Evolutionary conservation across 2,797 vertebrate species (phyloP).

Genomic region (Centropyge bicolor): DNA sequence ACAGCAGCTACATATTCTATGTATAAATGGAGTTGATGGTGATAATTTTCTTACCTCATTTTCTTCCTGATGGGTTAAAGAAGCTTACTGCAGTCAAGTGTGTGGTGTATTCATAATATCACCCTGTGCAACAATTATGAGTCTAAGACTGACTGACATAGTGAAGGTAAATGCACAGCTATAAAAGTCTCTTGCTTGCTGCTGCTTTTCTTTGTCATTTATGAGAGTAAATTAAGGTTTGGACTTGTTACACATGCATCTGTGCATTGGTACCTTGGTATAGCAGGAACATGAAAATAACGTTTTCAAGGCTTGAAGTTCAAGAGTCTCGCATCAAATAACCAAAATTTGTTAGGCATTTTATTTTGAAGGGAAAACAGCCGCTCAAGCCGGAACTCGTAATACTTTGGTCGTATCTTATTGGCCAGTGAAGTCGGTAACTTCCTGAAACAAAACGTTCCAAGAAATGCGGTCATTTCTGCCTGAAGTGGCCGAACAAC

Average conservation of each 20-base stretch:
- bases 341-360: background rate
- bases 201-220: too few relatives aligned
- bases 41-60: background rate
- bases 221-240: too few relatives aligned
- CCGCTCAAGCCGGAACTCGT: slow-evolving; percentile 38
- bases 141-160: background rate
- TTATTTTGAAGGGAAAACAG: slow-evolving; percentile 40
- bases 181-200: too few relatives aligned
- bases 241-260: too few relatives aligned
- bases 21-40: background rate
- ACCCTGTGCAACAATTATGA: background rate
- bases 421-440: slow-evolving; percentile 22
- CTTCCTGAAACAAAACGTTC: background rate
- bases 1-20: background rate
- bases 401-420: slow-evolving; percentile 2
- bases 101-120: too few relatives aligned
- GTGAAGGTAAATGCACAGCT: background rate
- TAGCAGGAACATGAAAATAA: background rate
- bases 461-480: slow-evolving; percentile 81
- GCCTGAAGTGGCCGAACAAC: slow-evolving; percentile 88
- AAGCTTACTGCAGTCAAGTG: background rate
- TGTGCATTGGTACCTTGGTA: too few relatives aligned
- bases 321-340: background rate
- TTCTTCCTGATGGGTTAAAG: background rate
- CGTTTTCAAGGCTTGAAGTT: background rate